A percentile compares a stretch with the other conserved stretches of the same genome.
Conservation (phyloP, 1,140 invertebrate genomes). For the Venustaconcha ellipsiformis region DNA sequence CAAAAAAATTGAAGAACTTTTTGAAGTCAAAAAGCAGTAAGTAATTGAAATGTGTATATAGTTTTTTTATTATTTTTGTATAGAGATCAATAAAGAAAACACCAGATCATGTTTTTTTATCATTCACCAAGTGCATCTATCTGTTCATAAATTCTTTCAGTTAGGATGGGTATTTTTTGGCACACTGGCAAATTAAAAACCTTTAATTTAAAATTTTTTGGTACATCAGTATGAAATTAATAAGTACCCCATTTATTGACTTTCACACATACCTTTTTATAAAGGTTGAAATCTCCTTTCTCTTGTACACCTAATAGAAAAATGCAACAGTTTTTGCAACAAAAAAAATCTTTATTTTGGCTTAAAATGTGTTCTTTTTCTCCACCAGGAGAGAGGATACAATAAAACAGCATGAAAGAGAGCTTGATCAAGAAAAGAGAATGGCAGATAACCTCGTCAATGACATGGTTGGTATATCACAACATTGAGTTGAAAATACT, state of each 20-base stretch:
- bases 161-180: too few species aligned
- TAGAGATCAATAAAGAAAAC: background rate
- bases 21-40: slow-evolving; percentile 75
- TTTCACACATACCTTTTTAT: too few species aligned
- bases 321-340: background rate
- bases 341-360: background rate
- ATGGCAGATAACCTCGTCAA: slow-evolving; percentile 76
- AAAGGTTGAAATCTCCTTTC: too few species aligned
- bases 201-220: too few species aligned
- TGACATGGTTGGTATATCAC: slow-evolving; percentile 69
- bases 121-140: too few species aligned
- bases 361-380: slow-evolving; percentile 15
- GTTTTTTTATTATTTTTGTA: background rate
- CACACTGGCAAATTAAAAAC: too few species aligned
- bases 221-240: too few species aligned
- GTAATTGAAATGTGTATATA: slow-evolving; percentile 23
- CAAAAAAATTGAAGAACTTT: slow-evolving; percentile 74
- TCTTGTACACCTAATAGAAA: background rate
- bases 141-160: too few species aligned
- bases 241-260: too few species aligned
- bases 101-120: too few species aligned
- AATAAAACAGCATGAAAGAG: slow-evolving; percentile 76
- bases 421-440: slow-evolving; percentile 78
- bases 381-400: slow-evolving; percentile 74
- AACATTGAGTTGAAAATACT: too few species aligned